These are phyloP conservation scores for Kobus ellipsiprymnus DNA, from an alignment of 2,113 vertebrate genomes.

Conservation along the genomic window DNA sequence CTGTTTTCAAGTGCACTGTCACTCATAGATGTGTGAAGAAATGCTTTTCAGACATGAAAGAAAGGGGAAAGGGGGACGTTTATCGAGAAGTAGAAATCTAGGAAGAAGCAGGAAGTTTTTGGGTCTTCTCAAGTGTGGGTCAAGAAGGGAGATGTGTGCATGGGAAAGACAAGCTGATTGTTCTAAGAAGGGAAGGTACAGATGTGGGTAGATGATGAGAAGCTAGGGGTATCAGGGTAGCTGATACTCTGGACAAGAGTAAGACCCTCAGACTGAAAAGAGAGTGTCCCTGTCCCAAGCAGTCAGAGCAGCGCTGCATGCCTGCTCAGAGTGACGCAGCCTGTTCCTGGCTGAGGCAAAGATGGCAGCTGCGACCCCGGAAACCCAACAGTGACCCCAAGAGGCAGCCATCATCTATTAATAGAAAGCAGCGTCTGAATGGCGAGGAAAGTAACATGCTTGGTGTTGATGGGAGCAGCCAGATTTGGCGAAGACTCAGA, in stretches of 20 bases:
- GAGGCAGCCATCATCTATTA: background rate
- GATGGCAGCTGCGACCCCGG: background rate
- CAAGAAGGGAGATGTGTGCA: background rate
- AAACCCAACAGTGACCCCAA: background rate
- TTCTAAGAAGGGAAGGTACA: background rate
- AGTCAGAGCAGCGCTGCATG: fast-evolving
- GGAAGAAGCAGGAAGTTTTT: background rate
- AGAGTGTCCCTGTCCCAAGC: fast-evolving
- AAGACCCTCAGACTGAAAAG: background rate
- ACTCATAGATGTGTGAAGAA: background rate
- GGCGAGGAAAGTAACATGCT: background rate
- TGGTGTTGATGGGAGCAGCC: background rate
- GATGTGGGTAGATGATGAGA: background rate
- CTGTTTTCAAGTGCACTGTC: background rate
- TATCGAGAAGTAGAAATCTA: background rate
- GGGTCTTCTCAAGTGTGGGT: background rate
- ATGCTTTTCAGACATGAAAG: background rate
- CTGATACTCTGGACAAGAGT: background rate
- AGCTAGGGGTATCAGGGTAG: background rate
- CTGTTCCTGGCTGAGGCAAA: background rate
- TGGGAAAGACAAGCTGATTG: too few relatives aligned
- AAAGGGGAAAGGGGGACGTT: background rate
- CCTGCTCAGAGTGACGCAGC: background rate
- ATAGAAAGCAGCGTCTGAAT: background rate
- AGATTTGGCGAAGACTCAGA: background rate